Base-by-base conservation (phyloP, 1,140 invertebrate genomes). In the Lethrus apterus region DNA sequence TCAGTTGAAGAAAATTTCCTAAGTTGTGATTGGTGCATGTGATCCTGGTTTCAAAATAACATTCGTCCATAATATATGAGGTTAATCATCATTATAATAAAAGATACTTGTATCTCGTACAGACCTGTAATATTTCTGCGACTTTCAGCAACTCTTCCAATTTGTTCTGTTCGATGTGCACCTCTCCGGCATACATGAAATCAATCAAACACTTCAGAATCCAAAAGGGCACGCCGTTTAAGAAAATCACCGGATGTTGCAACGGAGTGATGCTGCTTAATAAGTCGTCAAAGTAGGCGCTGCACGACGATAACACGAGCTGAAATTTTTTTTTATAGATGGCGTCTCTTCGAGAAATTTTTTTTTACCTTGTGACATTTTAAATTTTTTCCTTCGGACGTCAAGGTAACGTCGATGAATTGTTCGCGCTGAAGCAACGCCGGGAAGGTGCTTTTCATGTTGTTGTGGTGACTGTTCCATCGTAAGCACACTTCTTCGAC, bases 401-500 rank as follows among this genome's bases (percentile, higher is more conserved):
- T 70, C 32, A 78, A 55, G 3, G 76, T 78, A 1, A 75, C 73
- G 57, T 78, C 76, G 2, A 75, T 73, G 58, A 74, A 74, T 43
- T 71, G 64, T 52, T 76, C 70, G 26, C 67, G 67, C 11, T 65
- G 59, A 14, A 76, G 56, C n/a, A 78, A 56, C 47, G 51, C 59
- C 2, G 73, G 69, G 51, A 79, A 74, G 44, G 75, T 75, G 31
- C 69, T 73, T 51, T 82, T 76, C 69, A 84, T 77, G 57, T 83
- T 83, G 38, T 70, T 75, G 56, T 83, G 78, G 59, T 82, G 81
- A 63, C 79, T 81, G 60, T 83, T 81, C 82, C 82, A 84, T 60
- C 77, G 74, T 24, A 84, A 64, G 59, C 81, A 80, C 32, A 81
- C 68, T 61, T 74, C 72, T 24, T 73, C 55, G 9, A 44, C 47